phyloP scores from a whole-genome alignment of 2,888 invertebrate species.

The Encarsia formosa region DNA sequence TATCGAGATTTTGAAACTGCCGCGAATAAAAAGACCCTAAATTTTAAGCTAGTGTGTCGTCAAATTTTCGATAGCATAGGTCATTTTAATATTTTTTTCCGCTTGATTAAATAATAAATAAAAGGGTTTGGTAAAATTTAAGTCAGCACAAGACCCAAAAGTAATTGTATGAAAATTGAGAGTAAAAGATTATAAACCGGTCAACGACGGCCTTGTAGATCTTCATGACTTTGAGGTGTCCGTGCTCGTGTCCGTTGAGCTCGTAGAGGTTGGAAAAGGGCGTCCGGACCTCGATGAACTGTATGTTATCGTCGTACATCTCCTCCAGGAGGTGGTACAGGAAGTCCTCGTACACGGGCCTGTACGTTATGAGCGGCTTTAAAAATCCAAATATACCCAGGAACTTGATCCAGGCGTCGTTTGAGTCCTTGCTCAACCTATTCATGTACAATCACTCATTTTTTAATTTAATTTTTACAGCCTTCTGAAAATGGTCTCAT shows the following conservation, averaged over 20 bases:
- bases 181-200: slow-evolving; percentile 34
- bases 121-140: no score
- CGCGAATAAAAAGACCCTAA: no score
- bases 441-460: no score
- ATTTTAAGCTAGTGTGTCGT: no score
- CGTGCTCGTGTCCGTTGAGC: slow-evolving; percentile 59
- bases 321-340: slow-evolving; percentile 62
- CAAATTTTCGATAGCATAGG: no score
- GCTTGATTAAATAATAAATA: no score
- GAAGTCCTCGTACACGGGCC: slow-evolving; percentile 64
- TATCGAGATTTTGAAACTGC: no score
- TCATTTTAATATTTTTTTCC: no score
- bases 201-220: slow-evolving; percentile 58
- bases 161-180: no score
- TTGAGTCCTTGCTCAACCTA: slow-evolving; percentile 10
- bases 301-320: slow-evolving; percentile 64
- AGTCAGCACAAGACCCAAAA: no score
- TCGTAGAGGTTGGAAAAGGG: slow-evolving; percentile 63
- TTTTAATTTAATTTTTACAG: no score
- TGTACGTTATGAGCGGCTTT: slow-evolving; percentile 35
- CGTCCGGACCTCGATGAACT: slow-evolving; percentile 67
- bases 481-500: no score
- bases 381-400: slow-evolving; percentile 22
- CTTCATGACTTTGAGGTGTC: slow-evolving; percentile 55
- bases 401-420: slow-evolving; percentile 28